Base-by-base conservation (phyloP, 2,113 vertebrate genomes). In the Neodon shergylaensis region DNA sequence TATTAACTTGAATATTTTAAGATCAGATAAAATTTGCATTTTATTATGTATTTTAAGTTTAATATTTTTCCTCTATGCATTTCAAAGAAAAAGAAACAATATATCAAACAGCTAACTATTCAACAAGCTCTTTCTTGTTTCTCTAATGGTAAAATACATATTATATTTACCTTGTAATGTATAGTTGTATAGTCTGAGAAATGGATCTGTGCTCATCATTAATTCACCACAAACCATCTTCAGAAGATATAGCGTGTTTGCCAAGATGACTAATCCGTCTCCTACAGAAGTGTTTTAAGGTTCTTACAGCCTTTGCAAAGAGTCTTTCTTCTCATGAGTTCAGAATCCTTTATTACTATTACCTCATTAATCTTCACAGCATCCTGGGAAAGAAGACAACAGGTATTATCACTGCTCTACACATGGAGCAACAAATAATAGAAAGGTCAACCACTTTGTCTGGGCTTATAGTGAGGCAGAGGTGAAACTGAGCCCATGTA, bases 311-410 rank as follows among this genome's bases (percentile, higher is more conserved):
- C 21, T 95, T 94, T 94, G 92, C 76, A 94, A 89, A 93, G 4
- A 49, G 21, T 1, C 44, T 95, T 96, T 93, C 88, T 94, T 89
- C 78, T 94, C n/a, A 77, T 13, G 61, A 47, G 54, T 95, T 94
- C 11, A 26, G 78, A 95, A 49, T 78, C 36, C 83, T 96, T 92
- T 94, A 96, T 96, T 13, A 0, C 83, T 95, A 96, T 92, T 92
- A 94, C 72, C 77, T 97, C 96, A 96, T 98, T 97, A 91, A 94
- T 97, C 95, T 97, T 94, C 83, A 87, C 91, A 88, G 63, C 33
- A 92, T 92, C 89, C 94, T 93, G 61, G 78, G 6, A 22, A 97
- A 79, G 47, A 90, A 97, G 91, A 96, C 94, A 96, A 76, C 61
- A 95, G 65, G 58, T 89, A 92, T 93, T 96, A 94, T 95, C 88